Conservation (phyloP, 2,888 invertebrate species). For the Harpagoxenus sublaevis region DNA sequence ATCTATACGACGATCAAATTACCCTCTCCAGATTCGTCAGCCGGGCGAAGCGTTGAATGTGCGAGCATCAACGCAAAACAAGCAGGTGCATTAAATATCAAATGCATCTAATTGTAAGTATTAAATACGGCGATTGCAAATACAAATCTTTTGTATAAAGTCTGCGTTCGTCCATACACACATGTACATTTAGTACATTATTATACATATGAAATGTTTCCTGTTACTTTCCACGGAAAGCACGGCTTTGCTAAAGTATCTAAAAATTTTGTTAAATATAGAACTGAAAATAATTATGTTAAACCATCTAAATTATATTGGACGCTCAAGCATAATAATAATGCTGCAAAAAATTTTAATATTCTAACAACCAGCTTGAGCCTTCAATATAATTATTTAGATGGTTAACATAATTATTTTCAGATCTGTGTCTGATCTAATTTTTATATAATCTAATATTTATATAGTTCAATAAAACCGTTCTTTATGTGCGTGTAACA, state of each 20-base stretch:
- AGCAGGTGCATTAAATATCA: slow-evolving; percentile 40
- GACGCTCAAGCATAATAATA: too few relatives aligned
- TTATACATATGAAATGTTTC: not conserved
- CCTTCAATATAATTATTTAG: not conserved
- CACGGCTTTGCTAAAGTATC: not conserved
- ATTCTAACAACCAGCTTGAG: not conserved
- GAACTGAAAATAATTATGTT: not conserved
- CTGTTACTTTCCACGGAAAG: not conserved
- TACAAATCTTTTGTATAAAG: not conserved
- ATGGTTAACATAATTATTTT: not conserved
- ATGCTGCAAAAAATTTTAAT: too few relatives aligned
- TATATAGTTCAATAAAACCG: not conserved
- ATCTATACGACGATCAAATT: slow-evolving; percentile 70
- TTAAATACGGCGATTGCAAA: not conserved
- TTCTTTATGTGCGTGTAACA: not conserved
- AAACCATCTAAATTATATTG: too few relatives aligned
- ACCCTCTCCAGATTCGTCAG: slow-evolving; percentile 53
- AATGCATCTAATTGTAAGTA: not conserved
- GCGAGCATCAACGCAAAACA: slow-evolving; percentile 50
- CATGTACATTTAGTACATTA: not conserved
- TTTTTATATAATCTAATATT: not conserved
- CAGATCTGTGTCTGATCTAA: not conserved
- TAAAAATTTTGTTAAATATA: not conserved
- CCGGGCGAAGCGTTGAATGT: slow-evolving; percentile 27
- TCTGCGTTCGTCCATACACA: too few relatives aligned